Percentiles rank a stretch among this genome's conserved stretches.
These are phyloP conservation scores for Elysia crispata DNA, from an alignment of 2,888 invertebrate genomes.

Conservation along the genomic window DNA sequence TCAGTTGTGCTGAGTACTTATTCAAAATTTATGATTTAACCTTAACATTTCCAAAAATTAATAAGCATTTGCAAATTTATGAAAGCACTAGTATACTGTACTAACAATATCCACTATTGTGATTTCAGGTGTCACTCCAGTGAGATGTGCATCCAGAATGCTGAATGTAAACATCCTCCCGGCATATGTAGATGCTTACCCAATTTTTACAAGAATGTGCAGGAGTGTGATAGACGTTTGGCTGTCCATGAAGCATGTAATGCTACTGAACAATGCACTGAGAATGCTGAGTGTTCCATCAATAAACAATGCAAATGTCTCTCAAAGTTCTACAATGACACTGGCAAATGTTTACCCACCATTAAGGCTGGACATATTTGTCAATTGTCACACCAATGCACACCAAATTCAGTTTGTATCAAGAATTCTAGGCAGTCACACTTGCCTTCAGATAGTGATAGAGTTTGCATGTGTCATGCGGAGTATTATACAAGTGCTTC, in stretches of 20 bases:
- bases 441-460: not conserved
- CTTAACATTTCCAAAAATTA: too few species aligned
- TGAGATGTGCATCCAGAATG: conserved; percentile 37
- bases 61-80: too few species aligned
- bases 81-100: too few species aligned
- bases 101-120: too few species aligned
- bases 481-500: conserved; percentile 3
- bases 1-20: too few species aligned
- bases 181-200: conserved; percentile 30
- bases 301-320: conserved; percentile 6
- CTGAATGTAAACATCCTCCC: conserved; percentile 36
- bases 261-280: conserved; percentile 15
- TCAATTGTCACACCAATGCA: not conserved
- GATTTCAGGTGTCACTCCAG: too few species aligned
- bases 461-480: conserved; percentile 42
- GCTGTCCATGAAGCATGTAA: not conserved
- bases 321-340: conserved; percentile 15
- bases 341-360: conserved; percentile 23
- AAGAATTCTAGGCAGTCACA: too few species aligned
- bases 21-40: too few species aligned
- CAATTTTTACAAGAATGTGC: not conserved
- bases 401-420: not conserved
- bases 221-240: not conserved
- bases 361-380: not conserved
- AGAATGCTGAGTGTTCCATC: not conserved